These are phyloP conservation scores for Lasioglossum pauxillum DNA, from an alignment of 2,888 invertebrate genomes.

Conservation along the genomic window DNA sequence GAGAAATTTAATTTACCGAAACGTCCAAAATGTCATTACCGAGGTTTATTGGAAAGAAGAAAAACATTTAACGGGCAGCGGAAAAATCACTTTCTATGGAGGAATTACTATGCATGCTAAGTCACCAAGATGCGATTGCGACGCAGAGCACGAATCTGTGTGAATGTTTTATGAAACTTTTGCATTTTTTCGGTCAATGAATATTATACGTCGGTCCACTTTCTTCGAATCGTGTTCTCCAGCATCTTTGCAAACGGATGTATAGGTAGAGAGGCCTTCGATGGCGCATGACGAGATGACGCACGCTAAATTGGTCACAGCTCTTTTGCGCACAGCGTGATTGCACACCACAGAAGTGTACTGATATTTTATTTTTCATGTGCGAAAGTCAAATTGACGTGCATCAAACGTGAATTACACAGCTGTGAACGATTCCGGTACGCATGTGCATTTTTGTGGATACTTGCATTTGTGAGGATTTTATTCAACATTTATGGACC, in stretches of 20 bases:
- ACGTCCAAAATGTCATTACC: neutral
- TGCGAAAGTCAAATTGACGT: no score
- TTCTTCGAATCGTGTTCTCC: neutral
- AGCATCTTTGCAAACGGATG: neutral
- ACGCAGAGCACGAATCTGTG: neutral
- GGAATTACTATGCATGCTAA: constrained; percentile 4
- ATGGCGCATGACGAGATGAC: no score
- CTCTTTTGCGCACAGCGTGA: no score
- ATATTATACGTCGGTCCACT: neutral
- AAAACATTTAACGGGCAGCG: constrained; percentile 13
- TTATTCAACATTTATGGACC: no score
- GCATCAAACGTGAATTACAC: no score
- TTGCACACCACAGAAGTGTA: no score
- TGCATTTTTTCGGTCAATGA: neutral
- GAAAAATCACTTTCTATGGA: constrained; percentile 32
- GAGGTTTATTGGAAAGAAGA: neutral
- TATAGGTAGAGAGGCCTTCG: no score
- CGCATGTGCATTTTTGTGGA: no score
- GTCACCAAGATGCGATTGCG: neutral
- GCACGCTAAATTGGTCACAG: no score
- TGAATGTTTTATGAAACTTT: neutral
- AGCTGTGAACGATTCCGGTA: no score
- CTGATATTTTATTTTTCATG: no score
- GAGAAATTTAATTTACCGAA: constrained; percentile 11
- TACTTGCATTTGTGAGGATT: no score